phyloP scores from a whole-genome alignment of 2,888 invertebrate species.

The Yponomeuta cagnagella region DNA sequence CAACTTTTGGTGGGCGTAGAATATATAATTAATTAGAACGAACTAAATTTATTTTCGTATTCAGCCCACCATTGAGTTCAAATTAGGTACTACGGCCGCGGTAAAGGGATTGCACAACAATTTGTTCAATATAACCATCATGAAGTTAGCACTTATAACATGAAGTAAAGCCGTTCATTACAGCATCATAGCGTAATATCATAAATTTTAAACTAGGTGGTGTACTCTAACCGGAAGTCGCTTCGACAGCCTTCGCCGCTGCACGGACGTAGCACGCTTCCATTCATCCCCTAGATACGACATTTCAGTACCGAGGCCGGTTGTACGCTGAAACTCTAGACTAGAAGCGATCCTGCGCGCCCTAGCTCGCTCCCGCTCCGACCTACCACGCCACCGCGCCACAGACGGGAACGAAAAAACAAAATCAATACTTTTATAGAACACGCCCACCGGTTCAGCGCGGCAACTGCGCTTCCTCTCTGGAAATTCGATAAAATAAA shows the following conservation, averaged over 20 bases:
- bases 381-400: slow-evolving; percentile 34
- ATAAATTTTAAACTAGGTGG: slow-evolving; percentile 41
- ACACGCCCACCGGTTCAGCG: slow-evolving; percentile 67
- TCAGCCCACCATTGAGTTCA: not conserved
- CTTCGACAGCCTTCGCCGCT: slow-evolving; percentile 69
- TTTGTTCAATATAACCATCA: not conserved
- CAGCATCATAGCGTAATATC: slow-evolving; percentile 15
- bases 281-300: slow-evolving; percentile 69
- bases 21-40: not conserved
- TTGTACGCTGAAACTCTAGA: slow-evolving; percentile 69
- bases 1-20: not conserved
- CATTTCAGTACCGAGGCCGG: slow-evolving; percentile 40
- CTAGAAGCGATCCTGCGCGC: slow-evolving; percentile 54
- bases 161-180: slow-evolving; percentile 12
- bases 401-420: slow-evolving; percentile 53
- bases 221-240: slow-evolving; percentile 72
- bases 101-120: not conserved
- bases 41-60: not conserved
- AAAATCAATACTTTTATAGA: slow-evolving; percentile 74
- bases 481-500: slow-evolving; percentile 73
- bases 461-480: slow-evolving; percentile 71
- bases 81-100: not conserved
- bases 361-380: slow-evolving; percentile 46
- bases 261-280: slow-evolving; percentile 73
- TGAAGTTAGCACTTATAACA: not conserved